Conservation (phyloP, 2,888 invertebrate genomes). For the Steinernema scapterisci region DNA sequence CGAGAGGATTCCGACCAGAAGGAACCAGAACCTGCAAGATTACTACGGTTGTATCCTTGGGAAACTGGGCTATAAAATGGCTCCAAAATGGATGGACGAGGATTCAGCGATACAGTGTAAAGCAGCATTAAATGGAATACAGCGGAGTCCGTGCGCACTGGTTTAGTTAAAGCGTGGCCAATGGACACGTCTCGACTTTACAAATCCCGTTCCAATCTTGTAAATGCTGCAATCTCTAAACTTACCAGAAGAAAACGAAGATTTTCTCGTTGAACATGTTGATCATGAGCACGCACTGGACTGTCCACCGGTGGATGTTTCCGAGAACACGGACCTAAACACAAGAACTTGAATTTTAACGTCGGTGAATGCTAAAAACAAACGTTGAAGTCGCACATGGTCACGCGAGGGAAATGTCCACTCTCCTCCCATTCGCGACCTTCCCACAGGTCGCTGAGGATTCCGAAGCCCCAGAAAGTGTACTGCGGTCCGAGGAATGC, state of each 20-base stretch:
- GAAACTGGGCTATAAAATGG: too few species aligned
- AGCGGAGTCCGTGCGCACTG: too few species aligned
- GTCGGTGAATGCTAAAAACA: slow-evolving; percentile 11
- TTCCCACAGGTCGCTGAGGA: slow-evolving; percentile 64
- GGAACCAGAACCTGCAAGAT: slow-evolving; percentile 62
- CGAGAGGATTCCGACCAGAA: slow-evolving; percentile 60
- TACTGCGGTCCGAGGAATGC: slow-evolving; percentile 67
- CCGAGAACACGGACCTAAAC: slow-evolving; percentile 54
- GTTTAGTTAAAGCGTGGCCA: too few species aligned
- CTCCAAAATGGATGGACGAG: too few species aligned
- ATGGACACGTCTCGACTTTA: too few species aligned
- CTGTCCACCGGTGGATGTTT: slow-evolving; percentile 65
- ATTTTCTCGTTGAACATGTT: slow-evolving; percentile 54
- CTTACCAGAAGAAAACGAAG: slow-evolving; percentile 47
- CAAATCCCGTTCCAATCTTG: too few species aligned
- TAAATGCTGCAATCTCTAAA: not conserved
- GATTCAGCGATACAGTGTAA: too few species aligned
- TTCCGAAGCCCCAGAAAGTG: slow-evolving; percentile 68
- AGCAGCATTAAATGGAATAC: too few species aligned
- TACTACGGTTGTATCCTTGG: too few species aligned
- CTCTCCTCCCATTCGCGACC: slow-evolving; percentile 67
- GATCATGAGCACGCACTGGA: slow-evolving; percentile 62
- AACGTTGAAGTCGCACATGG: slow-evolving; percentile 56
- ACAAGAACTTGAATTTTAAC: too few species aligned
- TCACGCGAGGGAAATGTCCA: slow-evolving; percentile 56